Percentiles rank a stretch among this genome's conserved stretches.
Conservation (phyloP, 2,888 invertebrate species). For the Drosophila paucipuncta region DNA sequence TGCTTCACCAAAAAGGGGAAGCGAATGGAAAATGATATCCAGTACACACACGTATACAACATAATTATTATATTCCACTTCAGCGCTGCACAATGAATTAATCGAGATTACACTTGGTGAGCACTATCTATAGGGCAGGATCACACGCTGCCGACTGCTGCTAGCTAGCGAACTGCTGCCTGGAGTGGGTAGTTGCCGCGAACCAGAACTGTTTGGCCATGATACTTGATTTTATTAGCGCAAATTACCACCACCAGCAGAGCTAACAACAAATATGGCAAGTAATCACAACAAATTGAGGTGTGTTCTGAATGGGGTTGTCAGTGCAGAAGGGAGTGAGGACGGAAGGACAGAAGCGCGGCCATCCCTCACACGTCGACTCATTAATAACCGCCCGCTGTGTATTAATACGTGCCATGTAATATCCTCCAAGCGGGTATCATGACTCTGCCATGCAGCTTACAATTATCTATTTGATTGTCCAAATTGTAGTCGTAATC, state of each 20-base stretch:
- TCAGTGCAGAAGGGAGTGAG: conserved; percentile 1
- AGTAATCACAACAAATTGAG: conserved; percentile 80
- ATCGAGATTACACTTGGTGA: conserved; percentile 79
- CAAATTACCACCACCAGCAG: conserved; percentile 80
- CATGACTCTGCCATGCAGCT: neutral
- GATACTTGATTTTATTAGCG: conserved; percentile 83
- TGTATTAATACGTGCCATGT: conserved; percentile 49
- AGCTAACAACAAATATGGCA: conserved; percentile 49
- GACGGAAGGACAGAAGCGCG: conserved; percentile 25
- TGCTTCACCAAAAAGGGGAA: conserved; percentile 16
- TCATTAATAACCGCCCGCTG: conserved; percentile 82
- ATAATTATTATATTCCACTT: conserved; percentile 83
- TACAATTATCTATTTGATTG: neutral
- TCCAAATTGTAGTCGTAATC: neutral
- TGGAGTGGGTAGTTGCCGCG: neutral
- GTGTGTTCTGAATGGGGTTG: conserved; percentile 37
- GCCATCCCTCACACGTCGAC: conserved; percentile 58
- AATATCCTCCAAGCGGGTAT: conserved; percentile 12
- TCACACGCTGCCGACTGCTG: conserved; percentile 54
- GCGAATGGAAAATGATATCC: conserved; percentile 42
- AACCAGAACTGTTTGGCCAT: conserved; percentile 57
- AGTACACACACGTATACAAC: conserved; percentile 44
- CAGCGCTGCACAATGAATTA: conserved; percentile 73
- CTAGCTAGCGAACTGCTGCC: neutral
- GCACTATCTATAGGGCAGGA: conserved; percentile 66